phyloP scores from a whole-genome alignment of 2,113 vertebrate species.

The Upupa epops region DNA sequence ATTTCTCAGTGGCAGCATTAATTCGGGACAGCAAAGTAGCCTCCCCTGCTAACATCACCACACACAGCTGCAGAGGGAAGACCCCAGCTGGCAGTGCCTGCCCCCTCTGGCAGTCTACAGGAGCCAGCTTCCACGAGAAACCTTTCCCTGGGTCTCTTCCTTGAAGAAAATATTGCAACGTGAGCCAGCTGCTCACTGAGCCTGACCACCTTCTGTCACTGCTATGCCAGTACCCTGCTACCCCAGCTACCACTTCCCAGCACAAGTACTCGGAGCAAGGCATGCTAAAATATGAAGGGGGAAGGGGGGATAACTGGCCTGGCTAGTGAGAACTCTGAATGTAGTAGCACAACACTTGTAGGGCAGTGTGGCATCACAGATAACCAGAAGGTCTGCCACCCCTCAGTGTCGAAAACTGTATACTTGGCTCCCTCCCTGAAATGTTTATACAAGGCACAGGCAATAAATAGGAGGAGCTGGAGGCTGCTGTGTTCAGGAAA shows the following conservation, averaged over 20 bases:
- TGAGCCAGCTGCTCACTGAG: neutral
- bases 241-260: neutral
- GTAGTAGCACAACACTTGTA: no score
- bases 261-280: neutral
- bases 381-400: no score
- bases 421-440: no score
- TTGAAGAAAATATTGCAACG: neutral
- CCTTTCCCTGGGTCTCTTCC: neutral
- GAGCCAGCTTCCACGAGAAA: neutral
- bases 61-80: neutral
- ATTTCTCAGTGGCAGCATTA: neutral
- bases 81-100: neutral
- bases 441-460: no score
- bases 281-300: no score
- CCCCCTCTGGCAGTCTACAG: rapidly evolving
- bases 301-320: no score
- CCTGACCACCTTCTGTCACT: neutral
- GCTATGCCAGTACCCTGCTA: neutral
- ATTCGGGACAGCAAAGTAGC: neutral
- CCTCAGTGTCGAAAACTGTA: no score
- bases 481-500: no score
- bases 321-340: no score
- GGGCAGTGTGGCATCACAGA: no score
- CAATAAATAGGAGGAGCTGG: no score
- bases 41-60: neutral